Base-by-base conservation (phyloP, 2,797 vertebrate genomes). In the Chromobotia macracanthus region DNA sequence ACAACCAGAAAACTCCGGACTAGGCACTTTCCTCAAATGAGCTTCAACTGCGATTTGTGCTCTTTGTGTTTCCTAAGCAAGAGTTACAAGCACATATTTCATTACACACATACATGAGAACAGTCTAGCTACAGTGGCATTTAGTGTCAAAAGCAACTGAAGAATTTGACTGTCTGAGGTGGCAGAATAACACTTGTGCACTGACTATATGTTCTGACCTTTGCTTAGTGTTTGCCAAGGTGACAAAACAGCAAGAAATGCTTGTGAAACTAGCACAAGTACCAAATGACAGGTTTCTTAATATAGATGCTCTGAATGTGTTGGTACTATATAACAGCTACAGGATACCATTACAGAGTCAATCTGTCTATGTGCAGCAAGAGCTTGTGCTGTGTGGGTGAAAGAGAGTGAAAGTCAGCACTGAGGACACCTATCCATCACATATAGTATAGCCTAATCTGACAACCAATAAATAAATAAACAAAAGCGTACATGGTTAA, bases 271-370 rank as follows among this genome's bases (percentile, higher is more conserved):
- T 48, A n/a, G n/a, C n/a, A n/a, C 1, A 44, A 35, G 41, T 10
- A 23, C 1, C 55, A 56, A 12, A 23, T 12, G 19, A 2, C 9
- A 11, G 25, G 0, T 10, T 53, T 75, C 50, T 51, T 12, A 23
- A 75, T 21, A 64, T 38, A 74, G 44, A n/a, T n/a, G n/a, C n/a
- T 35, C 16, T 19, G 4, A 1, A 61, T 21, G 58, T 74, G 73
- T 38, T 53, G 12, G 1, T 63, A 9, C 9, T 25, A n/a, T 23
- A n/a, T 19, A 35, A 23, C 13, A 25, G 60, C 28, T 18, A 18
- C 12, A 60, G 28, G 12, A 18, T 16, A 31, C 25, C 25, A 31
- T 8, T n/a, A n/a, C n/a, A n/a, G n/a, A n/a, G n/a, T n/a, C n/a
- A 19, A 31, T 25, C 13, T 3, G 0, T 44, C 5, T 44, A 5